A percentile compares a stretch with the other conserved stretches of the same genome.
These are phyloP conservation scores for Nasonia giraulti DNA, from an alignment of 1,140 invertebrate species.

Conservation along the genomic window DNA sequence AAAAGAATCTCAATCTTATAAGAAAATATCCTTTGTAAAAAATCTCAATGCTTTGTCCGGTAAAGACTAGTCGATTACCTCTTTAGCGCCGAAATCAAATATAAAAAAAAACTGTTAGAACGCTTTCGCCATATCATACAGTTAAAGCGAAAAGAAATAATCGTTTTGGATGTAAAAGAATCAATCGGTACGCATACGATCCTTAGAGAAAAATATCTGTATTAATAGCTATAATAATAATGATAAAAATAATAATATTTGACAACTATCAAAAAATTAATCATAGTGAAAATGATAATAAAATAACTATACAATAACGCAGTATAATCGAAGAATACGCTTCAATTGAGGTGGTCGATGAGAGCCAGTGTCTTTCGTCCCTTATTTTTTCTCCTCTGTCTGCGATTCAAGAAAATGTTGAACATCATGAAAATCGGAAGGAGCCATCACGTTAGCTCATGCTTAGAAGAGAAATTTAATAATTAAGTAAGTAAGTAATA, in stretches of 20 bases:
- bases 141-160: slow-evolving; percentile 40
- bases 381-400: slow-evolving; percentile 16
- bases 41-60: slow-evolving; percentile 70
- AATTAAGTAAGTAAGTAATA: slow-evolving; percentile 16
- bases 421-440: slow-evolving; percentile 6
- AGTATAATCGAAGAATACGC: slow-evolving; percentile 62
- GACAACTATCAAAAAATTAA: slow-evolving; percentile 59
- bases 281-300: slow-evolving; percentile 55
- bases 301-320: slow-evolving; percentile 62
- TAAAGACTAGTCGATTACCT: slow-evolving; percentile 71
- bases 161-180: slow-evolving; percentile 28
- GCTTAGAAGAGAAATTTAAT: slow-evolving; percentile 19
- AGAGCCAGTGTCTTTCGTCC: slow-evolving; percentile 62
- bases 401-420: slow-evolving; percentile 28
- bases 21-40: slow-evolving; percentile 60
- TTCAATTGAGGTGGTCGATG: slow-evolving; percentile 61
- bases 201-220: slow-evolving; percentile 53
- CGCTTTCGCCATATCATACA: slow-evolving; percentile 26
- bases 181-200: slow-evolving; percentile 43
- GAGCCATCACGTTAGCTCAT: slow-evolving; percentile 29
- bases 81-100: slow-evolving; percentile 63
- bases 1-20: slow-evolving; percentile 63
- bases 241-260: slow-evolving; percentile 60
- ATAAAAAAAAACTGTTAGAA: slow-evolving; percentile 45
- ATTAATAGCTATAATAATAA: slow-evolving; percentile 60